Percentiles rank a stretch among this genome's conserved stretches.
phyloP scores from a whole-genome alignment of 2,797 vertebrate species.

The Poeciliopsis infans region DNA sequence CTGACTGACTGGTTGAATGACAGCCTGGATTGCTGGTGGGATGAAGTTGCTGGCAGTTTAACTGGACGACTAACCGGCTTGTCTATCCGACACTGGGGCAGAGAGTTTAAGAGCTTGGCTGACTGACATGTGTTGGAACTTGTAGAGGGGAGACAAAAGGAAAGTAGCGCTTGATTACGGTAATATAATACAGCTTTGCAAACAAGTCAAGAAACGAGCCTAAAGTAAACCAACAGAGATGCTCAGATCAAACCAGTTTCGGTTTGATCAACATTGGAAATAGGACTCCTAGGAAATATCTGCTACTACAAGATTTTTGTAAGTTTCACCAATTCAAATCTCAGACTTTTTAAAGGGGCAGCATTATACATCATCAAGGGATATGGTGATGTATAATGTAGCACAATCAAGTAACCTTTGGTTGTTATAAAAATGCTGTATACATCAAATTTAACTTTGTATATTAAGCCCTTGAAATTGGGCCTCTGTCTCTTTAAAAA shows the following conservation, averaged over 20 bases:
- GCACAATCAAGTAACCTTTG: too few species aligned
- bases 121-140: slow-evolving; percentile 55
- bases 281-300: not conserved
- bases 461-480: too few species aligned
- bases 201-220: not conserved
- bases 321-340: too few species aligned
- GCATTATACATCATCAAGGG: too few species aligned
- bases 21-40: slow-evolving; percentile 55
- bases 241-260: not conserved
- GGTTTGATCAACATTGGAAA: not conserved
- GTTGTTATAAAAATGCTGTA: too few species aligned
- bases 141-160: slow-evolving; percentile 20
- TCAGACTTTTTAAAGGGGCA: too few species aligned
- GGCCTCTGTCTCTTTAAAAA: too few species aligned
- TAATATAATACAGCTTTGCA: slow-evolving; percentile 25
- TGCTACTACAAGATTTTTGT: not conserved
- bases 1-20: slow-evolving; percentile 49
- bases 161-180: slow-evolving; percentile 36
- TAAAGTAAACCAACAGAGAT: not conserved
- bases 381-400: too few species aligned
- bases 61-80: slow-evolving; percentile 53
- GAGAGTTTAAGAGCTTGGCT: slow-evolving; percentile 55
- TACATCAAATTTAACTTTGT: too few species aligned
- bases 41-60: slow-evolving; percentile 55
- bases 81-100: slow-evolving; percentile 56